Base-by-base conservation (phyloP, 2,888 invertebrate species). In the Dione juno region DNA sequence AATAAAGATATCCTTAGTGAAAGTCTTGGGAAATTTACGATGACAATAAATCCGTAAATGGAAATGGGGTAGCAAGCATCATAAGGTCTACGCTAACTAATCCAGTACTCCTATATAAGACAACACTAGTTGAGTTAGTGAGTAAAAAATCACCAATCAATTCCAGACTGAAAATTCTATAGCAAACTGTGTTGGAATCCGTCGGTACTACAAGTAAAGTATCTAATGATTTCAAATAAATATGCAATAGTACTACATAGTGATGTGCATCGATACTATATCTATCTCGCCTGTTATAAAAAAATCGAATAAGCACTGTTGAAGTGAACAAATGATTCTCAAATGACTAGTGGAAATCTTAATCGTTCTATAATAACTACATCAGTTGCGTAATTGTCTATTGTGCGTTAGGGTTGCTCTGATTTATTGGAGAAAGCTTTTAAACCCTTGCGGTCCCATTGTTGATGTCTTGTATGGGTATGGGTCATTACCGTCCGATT, bases 391-490 rank as follows among this genome's bases (percentile, higher is more conserved):
- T 90, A 89, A 89, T 90, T 89, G 83, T 84, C 83, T 89, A 85
- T 86, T 82, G 82, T 80, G 13, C 40, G 75, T 75, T 75, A 79
- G 80, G 79, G 75, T 77, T 76, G 78, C 76, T 75, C 86, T 92
- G 92, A 92, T 92, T 92, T 92, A 92, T 92, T 81, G 83, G 84
- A 86, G 90, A 92, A 92, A 89, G 92, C 92, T 91, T 86, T 92
- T 92, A 92, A 92, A 89, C 92, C 92, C 92, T 91, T 91, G 88
- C 88, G 83, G 80, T 82, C 77, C 77, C 73, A 76, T 79, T 79
- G 79, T 88, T 86, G 81, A 80, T 84, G 78, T 83, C 81, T 82
- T 79, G 78, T 79, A 80, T 79, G 53, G n/a, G 76, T 77, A 81
- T 76, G 84, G 81, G 80, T 87, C 88, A 87, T 89, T 89, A 87